A percentile compares a stretch with the other conserved stretches of the same genome.
Conservation (phyloP, 2,797 vertebrate genomes). For the Apodemus agrarius region DNA sequence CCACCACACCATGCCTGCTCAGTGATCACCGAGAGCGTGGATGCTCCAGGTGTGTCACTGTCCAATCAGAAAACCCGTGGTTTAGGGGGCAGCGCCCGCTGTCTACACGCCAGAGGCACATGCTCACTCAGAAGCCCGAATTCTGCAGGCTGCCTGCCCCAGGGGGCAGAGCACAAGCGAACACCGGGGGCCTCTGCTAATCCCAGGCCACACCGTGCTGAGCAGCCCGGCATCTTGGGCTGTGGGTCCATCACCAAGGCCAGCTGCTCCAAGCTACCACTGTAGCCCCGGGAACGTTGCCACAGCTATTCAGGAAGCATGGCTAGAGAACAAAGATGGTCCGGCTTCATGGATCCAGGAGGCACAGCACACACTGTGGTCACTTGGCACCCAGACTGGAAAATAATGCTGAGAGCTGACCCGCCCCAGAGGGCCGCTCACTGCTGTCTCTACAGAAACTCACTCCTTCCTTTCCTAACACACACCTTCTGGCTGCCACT, state of each 20-base stretch:
- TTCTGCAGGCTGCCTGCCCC: conserved; percentile 27
- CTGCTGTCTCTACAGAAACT: not conserved
- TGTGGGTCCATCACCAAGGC: conserved; percentile 25
- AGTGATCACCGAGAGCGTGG: not conserved
- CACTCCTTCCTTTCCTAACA: conserved; percentile 38
- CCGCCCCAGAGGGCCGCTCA: not conserved
- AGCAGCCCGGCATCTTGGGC: not conserved
- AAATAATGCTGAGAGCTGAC: not conserved
- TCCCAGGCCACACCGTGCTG: not conserved
- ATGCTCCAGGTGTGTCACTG: not conserved
- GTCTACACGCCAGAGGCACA: not conserved
- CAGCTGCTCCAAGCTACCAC: not conserved
- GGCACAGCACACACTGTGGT: not conserved
- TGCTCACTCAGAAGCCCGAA: conserved; percentile 24
- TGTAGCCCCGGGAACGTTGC: not conserved
- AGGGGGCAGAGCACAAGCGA: not conserved
- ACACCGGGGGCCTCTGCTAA: conserved; percentile 42
- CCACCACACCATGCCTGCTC: not conserved
- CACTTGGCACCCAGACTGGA: not conserved
- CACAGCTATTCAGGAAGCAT: not conserved
- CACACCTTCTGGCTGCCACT: not conserved
- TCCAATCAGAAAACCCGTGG: conserved; percentile 37
- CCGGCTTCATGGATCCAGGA: not conserved
- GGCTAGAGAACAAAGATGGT: not conserved
- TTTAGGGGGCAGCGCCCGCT: not conserved